Evolutionary conservation across 2,113 vertebrate species (phyloP).

Genomic region (Myotis davidii): DNA sequence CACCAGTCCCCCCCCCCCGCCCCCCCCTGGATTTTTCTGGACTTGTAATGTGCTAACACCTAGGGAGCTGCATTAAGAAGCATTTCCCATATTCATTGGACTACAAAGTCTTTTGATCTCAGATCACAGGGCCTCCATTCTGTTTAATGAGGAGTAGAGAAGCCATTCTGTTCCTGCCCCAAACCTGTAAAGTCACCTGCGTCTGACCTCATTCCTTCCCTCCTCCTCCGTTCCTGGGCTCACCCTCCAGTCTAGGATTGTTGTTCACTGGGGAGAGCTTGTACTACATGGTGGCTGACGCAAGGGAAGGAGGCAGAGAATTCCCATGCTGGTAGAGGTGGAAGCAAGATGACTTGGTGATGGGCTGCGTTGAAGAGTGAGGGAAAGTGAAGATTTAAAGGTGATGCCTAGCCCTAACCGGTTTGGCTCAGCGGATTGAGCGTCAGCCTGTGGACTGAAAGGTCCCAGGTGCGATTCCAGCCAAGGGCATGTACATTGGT

Average conservation of each 20-base stretch:
- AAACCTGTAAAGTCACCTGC: not conserved
- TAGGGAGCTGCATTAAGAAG: not conserved
- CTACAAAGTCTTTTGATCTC: not conserved
- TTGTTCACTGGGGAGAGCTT: not conserved
- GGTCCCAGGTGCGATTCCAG: too few relatives aligned
- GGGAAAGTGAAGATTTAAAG: not conserved
- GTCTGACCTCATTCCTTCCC: not conserved
- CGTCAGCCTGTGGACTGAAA: too few relatives aligned
- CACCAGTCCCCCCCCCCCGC: not conserved
- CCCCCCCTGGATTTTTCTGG: not conserved
- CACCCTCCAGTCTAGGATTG: not conserved
- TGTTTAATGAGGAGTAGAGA: not conserved
- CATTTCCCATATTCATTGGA: not conserved
- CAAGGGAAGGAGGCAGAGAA: not conserved
- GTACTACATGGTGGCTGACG: not conserved
- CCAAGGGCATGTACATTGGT: too few relatives aligned
- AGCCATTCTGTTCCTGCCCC: not conserved
- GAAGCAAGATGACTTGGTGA: not conserved
- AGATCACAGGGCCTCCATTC: not conserved
- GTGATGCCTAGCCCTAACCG: not conserved
- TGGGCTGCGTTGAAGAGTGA: not conserved
- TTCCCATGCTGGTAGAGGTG: not conserved
- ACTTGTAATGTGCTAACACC: not conserved
- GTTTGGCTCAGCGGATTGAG: too few relatives aligned
- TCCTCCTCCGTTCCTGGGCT: not conserved